Conservation (phyloP, 2,888 invertebrate genomes). For the Drosophila prostipennis region DNA sequence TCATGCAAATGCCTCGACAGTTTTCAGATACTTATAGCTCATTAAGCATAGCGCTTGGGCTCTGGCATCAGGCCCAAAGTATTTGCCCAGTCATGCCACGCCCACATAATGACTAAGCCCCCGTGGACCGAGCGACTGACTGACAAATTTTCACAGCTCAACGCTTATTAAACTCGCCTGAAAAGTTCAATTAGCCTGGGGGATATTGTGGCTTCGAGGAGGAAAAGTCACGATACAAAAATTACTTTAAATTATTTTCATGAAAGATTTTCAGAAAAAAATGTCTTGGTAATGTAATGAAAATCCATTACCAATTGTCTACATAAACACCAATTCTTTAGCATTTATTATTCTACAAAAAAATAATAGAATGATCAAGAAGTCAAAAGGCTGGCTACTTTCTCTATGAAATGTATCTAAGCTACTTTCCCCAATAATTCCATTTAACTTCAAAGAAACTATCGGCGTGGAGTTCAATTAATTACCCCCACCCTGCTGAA, state of each 20-base stretch:
- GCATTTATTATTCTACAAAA: too few relatives aligned
- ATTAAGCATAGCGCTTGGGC: conserved; percentile 63
- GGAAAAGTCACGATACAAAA: too few relatives aligned
- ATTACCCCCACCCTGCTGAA: conserved; percentile 50
- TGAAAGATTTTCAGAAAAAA: too few relatives aligned
- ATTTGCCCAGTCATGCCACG: conserved; percentile 64
- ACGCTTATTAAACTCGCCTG: conserved; percentile 56
- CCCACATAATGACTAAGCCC: conserved; percentile 51
- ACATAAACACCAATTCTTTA: too few relatives aligned
- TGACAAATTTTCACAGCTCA: conserved; percentile 58
- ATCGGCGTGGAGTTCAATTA: conserved; percentile 59
- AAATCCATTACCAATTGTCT: too few relatives aligned
- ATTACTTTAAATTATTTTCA: too few relatives aligned
- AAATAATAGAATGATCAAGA: neutral
- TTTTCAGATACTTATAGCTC: conserved; percentile 74
- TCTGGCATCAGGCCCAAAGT: conserved; percentile 33
- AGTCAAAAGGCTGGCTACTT: neutral
- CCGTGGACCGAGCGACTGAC: conserved; percentile 35
- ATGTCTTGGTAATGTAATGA: too few relatives aligned
- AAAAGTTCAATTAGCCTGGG: conserved; percentile 29
- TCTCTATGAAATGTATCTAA: neutral
- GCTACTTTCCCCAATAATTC: neutral
- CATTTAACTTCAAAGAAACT: conserved; percentile 29
- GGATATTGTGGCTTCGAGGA: neutral
- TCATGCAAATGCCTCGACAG: conserved; percentile 38